phyloP scores from a whole-genome alignment of 2,797 vertebrate genomes.

The Phoeniculus purpureus region DNA sequence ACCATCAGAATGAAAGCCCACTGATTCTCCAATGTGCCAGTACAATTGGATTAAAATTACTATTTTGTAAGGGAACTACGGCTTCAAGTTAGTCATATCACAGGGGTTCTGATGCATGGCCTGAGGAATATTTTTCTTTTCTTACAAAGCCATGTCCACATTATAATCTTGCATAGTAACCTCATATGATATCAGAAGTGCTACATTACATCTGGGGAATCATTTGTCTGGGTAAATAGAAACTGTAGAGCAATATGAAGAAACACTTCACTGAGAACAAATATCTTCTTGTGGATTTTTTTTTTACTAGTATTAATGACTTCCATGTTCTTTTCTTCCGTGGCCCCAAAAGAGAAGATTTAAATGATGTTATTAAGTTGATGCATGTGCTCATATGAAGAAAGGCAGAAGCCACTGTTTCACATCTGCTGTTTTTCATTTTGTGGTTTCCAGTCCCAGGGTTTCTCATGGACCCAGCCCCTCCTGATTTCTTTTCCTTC shows the following conservation, averaged over 20 bases:
- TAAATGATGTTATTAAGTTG: slow-evolving; percentile 7
- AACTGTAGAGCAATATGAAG: slow-evolving; percentile 1
- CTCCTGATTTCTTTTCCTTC: not conserved
- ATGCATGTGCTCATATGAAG: slow-evolving; percentile 3
- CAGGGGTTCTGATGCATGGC: not conserved
- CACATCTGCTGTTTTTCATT: slow-evolving; percentile 31
- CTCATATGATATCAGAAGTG: not conserved
- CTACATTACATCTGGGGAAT: not conserved
- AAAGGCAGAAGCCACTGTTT: slow-evolving; percentile 55
- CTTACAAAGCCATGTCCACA: not conserved
- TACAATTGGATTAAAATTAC: slow-evolving; percentile 65
- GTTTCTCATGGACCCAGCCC: not conserved
- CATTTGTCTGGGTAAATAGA: slow-evolving; percentile 14
- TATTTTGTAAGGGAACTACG: not conserved
- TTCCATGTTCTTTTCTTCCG: not conserved
- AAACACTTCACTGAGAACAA: slow-evolving; percentile 9
- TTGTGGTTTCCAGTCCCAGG: slow-evolving; percentile 11
- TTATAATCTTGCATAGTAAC: not conserved
- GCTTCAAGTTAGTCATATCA: not conserved
- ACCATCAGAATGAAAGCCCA: slow-evolving; percentile 29
- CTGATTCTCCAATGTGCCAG: slow-evolving; percentile 18
- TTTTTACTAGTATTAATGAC: slow-evolving; percentile 1
- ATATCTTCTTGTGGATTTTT: not conserved
- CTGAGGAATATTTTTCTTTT: not conserved
- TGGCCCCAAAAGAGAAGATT: slow-evolving; percentile 8